Conservation (phyloP, 2,113 vertebrate species). For the Rhinichthys klamathensis region DNA sequence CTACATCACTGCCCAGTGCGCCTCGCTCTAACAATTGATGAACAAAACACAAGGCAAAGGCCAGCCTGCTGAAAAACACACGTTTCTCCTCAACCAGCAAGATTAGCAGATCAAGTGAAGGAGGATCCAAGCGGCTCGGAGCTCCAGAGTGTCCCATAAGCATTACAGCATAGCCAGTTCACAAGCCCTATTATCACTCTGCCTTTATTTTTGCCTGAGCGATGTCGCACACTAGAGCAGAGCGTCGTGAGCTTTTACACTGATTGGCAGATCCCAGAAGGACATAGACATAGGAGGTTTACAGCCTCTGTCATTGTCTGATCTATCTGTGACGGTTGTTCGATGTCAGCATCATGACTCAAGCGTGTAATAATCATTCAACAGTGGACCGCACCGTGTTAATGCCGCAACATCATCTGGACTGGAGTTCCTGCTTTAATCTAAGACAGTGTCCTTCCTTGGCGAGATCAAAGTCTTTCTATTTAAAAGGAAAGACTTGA, state of each 20-base stretch:
- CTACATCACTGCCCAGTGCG: background rate
- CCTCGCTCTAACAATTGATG: conserved; percentile 24
- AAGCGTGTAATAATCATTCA: conserved; percentile 13
- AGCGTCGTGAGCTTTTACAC: conserved; percentile 48
- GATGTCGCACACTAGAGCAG: conserved; percentile 21
- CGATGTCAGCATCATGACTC: conserved; percentile 34
- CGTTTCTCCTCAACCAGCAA: conserved; percentile 15
- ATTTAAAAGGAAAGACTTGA: background rate
- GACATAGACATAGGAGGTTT: conserved; percentile 7
- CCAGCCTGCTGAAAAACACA: conserved; percentile 17
- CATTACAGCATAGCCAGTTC: background rate
- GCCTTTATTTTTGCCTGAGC: conserved; percentile 33
- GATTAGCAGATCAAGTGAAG: conserved; percentile 22
- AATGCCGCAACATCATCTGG: background rate
- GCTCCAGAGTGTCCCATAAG: conserved; percentile 8
- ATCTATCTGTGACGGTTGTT: conserved; percentile 8
- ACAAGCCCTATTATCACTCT: conserved; percentile 29
- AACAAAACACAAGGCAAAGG: conserved; percentile 24
- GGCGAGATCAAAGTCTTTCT: background rate
- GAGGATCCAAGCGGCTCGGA: conserved; percentile 1
- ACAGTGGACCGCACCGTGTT: background rate
- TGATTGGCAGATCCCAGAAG: conserved; percentile 46
- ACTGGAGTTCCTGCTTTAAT: background rate
- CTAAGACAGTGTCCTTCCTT: background rate
- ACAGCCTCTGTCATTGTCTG: conserved; percentile 33